Percentiles rank a stretch among this genome's conserved stretches.
These are phyloP conservation scores for Heliconius ethilla DNA, from an alignment of 2,888 invertebrate genomes.

Conservation along the genomic window DNA sequence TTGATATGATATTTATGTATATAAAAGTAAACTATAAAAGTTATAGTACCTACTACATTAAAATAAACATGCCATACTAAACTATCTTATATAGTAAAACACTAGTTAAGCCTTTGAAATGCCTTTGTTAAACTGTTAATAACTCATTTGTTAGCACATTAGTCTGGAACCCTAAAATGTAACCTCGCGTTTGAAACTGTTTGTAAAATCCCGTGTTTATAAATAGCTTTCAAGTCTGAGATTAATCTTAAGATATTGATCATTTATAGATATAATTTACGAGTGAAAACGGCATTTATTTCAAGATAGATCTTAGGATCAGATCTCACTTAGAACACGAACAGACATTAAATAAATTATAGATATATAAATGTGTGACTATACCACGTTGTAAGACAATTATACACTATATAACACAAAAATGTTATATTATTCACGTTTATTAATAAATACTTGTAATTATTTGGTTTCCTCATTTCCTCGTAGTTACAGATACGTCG, in stretches of 20 bases:
- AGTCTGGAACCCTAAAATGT: neutral
- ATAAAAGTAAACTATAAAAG: neutral
- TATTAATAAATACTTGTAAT: constrained; percentile 17
- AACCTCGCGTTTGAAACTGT: constrained; percentile 5
- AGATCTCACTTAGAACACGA: neutral
- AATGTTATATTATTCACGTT: constrained; percentile 11
- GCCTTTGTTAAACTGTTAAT: neutral
- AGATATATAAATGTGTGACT: neutral
- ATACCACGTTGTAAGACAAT: neutral
- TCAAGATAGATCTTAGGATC: neutral
- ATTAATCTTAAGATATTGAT: too few relatives aligned
- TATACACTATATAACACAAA: neutral
- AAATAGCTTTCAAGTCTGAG: too few relatives aligned
- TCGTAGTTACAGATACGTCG: neutral
- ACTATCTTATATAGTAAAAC: neutral
- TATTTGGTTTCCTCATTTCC: constrained; percentile 10
- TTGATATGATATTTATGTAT: constrained; percentile 1
- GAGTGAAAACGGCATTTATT: too few relatives aligned
- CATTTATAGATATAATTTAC: too few relatives aligned
- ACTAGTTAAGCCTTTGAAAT: neutral
- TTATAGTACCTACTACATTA: neutral
- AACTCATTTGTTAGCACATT: neutral
- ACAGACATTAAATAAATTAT: neutral
- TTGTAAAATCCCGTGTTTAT: constrained; percentile 5
- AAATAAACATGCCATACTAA: neutral